These are phyloP conservation scores for Watsonalla cultraria DNA, from an alignment of 2,888 invertebrate species.

Conservation along the genomic window DNA sequence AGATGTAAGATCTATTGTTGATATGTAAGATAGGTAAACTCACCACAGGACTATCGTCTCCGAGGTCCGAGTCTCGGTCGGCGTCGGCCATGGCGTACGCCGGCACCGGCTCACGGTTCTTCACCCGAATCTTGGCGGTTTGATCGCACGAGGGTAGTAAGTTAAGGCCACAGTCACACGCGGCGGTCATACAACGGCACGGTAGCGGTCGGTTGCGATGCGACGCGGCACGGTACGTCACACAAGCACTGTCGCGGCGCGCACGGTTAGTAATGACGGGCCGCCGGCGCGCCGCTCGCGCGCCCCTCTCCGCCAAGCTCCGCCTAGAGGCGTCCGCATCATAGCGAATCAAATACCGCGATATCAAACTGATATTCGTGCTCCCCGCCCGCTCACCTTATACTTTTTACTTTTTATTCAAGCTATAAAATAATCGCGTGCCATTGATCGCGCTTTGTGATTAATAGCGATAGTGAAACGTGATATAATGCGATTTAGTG, in stretches of 20 bases:
- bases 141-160: conserved; percentile 44
- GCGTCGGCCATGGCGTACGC: conserved; percentile 88
- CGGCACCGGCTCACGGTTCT: conserved; percentile 92
- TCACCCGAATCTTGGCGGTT: conserved; percentile 91
- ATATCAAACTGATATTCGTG: conserved; percentile 75
- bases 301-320: conserved; percentile 57
- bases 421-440: conserved; percentile 67
- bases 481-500: conserved; percentile 30
- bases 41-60: conserved; percentile 87
- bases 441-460: conserved; percentile 46
- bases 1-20: no score
- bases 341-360: conserved; percentile 71
- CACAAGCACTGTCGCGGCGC: conserved; percentile 50
- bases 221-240: conserved; percentile 19
- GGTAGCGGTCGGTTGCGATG: conserved; percentile 14
- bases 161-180: conserved; percentile 51
- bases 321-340: conserved; percentile 70
- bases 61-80: conserved; percentile 85
- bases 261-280: conserved; percentile 61
- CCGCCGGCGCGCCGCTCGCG: conserved; percentile 20
- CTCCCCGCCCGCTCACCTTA: conserved; percentile 65
- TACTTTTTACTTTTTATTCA: conserved; percentile 77
- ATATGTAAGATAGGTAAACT: conserved; percentile 47
- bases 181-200: conserved; percentile 43
- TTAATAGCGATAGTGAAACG: conserved; percentile 44